These are phyloP conservation scores for Polypterus bichir DNA, from an alignment of 2,113 vertebrate species.

Conservation along the genomic window DNA sequence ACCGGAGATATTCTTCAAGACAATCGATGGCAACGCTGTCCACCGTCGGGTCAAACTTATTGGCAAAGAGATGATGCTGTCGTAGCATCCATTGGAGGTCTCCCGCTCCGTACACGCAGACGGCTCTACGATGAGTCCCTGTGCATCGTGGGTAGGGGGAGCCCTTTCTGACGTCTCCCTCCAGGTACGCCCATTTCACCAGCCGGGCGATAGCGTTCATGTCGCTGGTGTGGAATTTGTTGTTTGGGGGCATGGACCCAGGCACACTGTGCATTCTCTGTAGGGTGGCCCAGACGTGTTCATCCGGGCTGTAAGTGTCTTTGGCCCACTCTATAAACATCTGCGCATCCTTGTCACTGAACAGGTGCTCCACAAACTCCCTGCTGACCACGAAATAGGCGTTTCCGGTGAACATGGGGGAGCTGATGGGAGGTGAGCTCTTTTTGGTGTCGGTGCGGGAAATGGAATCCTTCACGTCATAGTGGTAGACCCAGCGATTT, in stretches of 20 bases:
- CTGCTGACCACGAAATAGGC: conserved; percentile 68
- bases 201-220: conserved; percentile 62
- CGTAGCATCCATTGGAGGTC: conserved; percentile 68
- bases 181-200: conserved; percentile 63
- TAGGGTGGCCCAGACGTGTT: conserved; percentile 83
- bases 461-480: conserved; percentile 26
- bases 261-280: conserved; percentile 65
- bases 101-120: conserved; percentile 72
- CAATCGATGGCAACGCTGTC: conserved; percentile 65
- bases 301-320: conserved; percentile 84
- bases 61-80: conserved; percentile 74
- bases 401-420: conserved; percentile 67
- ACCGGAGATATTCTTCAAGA: conserved; percentile 61
- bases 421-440: conserved; percentile 48
- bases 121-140: conserved; percentile 43
- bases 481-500: conserved; percentile 55
- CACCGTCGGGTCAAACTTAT: conserved; percentile 76
- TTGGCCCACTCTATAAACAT: conserved; percentile 67
- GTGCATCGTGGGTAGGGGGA: conserved; percentile 66
- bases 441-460: conserved; percentile 28
- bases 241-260: conserved; percentile 42
- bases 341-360: conserved; percentile 34
- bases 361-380: conserved; percentile 59
- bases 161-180: conserved; percentile 54
- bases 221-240: conserved; percentile 65